Evolutionary conservation across 2,797 vertebrate genomes (phyloP).

Genomic region (Myiothlypis chrysogaster): DNA sequence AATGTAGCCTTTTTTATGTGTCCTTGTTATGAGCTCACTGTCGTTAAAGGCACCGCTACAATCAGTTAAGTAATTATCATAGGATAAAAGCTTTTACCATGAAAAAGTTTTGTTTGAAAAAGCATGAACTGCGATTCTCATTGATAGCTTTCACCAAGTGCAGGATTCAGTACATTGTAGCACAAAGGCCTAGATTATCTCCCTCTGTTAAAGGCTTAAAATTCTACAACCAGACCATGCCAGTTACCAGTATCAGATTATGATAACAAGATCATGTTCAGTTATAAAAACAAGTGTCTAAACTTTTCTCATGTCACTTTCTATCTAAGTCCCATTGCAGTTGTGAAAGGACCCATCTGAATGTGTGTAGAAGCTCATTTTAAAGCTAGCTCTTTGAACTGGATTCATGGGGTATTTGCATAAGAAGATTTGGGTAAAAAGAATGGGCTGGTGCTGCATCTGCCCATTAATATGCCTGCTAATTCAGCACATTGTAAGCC

Average conservation of each 20-base stretch:
- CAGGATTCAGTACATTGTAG: constrained; percentile 91
- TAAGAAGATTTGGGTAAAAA: constrained; percentile 98
- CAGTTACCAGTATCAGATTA: constrained; percentile 92
- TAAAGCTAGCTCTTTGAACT: constrained; percentile 96
- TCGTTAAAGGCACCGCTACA: constrained; percentile 57
- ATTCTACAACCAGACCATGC: constrained; percentile 88
- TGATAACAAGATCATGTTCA: constrained; percentile 99
- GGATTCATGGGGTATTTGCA: constrained; percentile 99
- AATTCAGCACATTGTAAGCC: constrained; percentile 99
- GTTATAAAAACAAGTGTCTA: constrained; percentile 95
- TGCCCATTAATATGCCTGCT: constrained; percentile 99
- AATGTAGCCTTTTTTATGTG: background rate
- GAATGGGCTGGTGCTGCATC: constrained; percentile 91
- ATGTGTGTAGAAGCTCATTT: constrained; percentile 84
- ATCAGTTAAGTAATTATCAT: constrained; percentile 87
- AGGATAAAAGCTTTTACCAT: constrained; percentile 84
- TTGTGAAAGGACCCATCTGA: constrained; percentile 76
- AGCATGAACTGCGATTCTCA: constrained; percentile 86
- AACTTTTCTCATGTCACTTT: constrained; percentile 99
- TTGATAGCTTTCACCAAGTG: constrained; percentile 84
- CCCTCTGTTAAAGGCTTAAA: constrained; percentile 86
- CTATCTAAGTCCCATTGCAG: constrained; percentile 82
- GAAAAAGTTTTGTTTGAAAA: constrained; percentile 87
- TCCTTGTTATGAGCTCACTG: constrained; percentile 47
- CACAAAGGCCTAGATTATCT: constrained; percentile 95